Base-by-base conservation (phyloP, 1,140 invertebrate genomes). In the Yoshiicerus persimilis region DNA sequence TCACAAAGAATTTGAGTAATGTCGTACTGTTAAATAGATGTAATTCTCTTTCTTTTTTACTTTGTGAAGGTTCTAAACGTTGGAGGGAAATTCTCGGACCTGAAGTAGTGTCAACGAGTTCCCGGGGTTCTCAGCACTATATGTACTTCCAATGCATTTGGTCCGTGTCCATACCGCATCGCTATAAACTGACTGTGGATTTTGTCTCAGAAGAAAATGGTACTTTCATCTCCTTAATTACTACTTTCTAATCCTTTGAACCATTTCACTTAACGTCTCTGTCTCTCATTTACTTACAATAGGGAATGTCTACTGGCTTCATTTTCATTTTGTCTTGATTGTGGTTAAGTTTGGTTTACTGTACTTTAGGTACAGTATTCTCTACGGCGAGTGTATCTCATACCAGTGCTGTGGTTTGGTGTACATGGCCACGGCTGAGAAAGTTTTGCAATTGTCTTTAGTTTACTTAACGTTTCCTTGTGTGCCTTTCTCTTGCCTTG, bases 131-230 rank as follows among this genome's bases (percentile, higher is more conserved):
- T 36, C 75, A 90, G 41, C 89, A 89, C 38, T 91, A 90, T 56
- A 89, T 88, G n/a, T 87, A 89, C 56, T 91, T 89, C 77, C 83
- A 91, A n/a, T 91, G 90, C 84, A 80, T 77, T 34, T 91, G 90
- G 90, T 32, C 70, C n/a, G 56, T 91, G 30, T 84, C 86, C 20
- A 89, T 91, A 38, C 90, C 90, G 23, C 86, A 83, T 13, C 86
- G 89, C 4, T 91, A 91, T 47, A 89, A 90, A 86, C 86, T 91
- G 25, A 62, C 87, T 20, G 66, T 91, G 23, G 89, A 91, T 32
- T 91, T 91, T 77, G 84, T 90, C 25, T 91, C 90, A n/a, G 90
- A 91, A 86, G 90, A 91, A 88, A 87, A 90, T 70, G 90, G 90
- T 91, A 84, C 87, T 87, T 70, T 80, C 75, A 80, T 80, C 75